Base-by-base conservation (phyloP, 2,113 vertebrate genomes). In the Clinocottus analis region DNA sequence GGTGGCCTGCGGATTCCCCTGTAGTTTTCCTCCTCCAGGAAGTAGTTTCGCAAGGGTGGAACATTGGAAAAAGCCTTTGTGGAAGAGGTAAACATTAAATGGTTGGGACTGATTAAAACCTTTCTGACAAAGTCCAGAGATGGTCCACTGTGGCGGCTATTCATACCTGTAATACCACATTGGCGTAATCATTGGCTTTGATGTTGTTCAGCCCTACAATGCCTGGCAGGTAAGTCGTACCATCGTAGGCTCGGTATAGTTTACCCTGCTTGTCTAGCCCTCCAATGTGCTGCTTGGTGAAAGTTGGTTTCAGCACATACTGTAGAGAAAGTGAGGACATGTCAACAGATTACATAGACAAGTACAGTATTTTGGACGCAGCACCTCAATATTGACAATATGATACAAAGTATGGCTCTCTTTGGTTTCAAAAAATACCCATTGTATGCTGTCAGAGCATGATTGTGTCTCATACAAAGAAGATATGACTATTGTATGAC, bases 121-220 rank as follows among this genome's bases (percentile, higher is more conserved):
- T 29, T 68, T 19, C 6, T 16, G 5, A 35, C 12, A 11, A 31
- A 1, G 1, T 45, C 14, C 7, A 49, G 5, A 68, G 39, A 35
- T 64, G 2, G 4, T 47, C 2, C 21, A 43, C 2, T 64, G 7
- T 12, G 14, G 7, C 21, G 51, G 7, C 7, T 31, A 45, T 41
- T 49, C 84, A 41, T 93, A 99, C 98, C 96, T 99, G 98, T 16
- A 99, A 94, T 35, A 99, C 96, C 0, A 97, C 97, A 0, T 99
- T 99, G 83, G 98, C 97, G 0, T 99, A 99, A 90, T 99, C 98
- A 0, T 99, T 99, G 83, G 97, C 97, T 90, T 99, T 99, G 88
- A 99, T 99, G 89, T 99, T 99, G 91, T 99, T 99, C 85, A 99
- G 94, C 6, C 98, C 98, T 72, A 99, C 98, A 0, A 99, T 99